Conservation (phyloP, 2,888 invertebrate genomes). For the Lepidocyrtinus sp. region DNA sequence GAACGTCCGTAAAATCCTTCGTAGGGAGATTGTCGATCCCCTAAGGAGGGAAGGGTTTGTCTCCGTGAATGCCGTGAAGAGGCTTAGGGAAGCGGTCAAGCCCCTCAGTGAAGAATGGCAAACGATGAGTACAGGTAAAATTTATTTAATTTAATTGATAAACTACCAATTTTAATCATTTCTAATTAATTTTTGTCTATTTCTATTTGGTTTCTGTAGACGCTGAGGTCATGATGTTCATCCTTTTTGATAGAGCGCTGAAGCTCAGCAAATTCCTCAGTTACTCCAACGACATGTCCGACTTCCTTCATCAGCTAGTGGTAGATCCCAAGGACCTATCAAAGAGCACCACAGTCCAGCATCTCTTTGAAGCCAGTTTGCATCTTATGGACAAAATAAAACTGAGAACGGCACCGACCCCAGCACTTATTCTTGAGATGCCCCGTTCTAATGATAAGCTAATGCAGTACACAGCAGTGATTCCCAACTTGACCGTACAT, state of each 20-base stretch:
- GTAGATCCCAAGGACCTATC: constrained; percentile 57
- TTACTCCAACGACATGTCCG: constrained; percentile 57
- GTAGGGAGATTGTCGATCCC: constrained; percentile 54
- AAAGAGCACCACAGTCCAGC: constrained; percentile 57
- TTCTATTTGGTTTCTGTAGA: too few relatives aligned
- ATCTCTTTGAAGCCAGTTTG: constrained; percentile 58
- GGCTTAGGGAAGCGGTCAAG: constrained; percentile 44
- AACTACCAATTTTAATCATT: not conserved
- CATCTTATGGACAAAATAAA: constrained; percentile 58
- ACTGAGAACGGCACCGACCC: constrained; percentile 57
- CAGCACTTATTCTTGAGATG: constrained; percentile 63
- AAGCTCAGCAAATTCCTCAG: constrained; percentile 60
- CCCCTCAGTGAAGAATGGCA: constrained; percentile 57
- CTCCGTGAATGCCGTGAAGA: constrained; percentile 37
- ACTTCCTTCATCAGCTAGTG: constrained; percentile 61
- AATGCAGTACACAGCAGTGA: constrained; percentile 61
- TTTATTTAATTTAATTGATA: not conserved
- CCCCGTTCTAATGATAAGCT: constrained; percentile 59
- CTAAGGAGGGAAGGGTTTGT: constrained; percentile 51
- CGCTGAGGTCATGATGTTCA: constrained; percentile 63
- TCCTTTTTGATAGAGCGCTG: constrained; percentile 58
- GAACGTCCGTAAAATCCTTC: constrained; percentile 42
- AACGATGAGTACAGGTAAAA: constrained; percentile 49
- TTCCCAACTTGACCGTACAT: constrained; percentile 56
- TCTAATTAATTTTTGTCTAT: not conserved